These are phyloP conservation scores for Sinocyclocheilus maitianheensis DNA, from an alignment of 2,113 vertebrate species.

Conservation along the genomic window DNA sequence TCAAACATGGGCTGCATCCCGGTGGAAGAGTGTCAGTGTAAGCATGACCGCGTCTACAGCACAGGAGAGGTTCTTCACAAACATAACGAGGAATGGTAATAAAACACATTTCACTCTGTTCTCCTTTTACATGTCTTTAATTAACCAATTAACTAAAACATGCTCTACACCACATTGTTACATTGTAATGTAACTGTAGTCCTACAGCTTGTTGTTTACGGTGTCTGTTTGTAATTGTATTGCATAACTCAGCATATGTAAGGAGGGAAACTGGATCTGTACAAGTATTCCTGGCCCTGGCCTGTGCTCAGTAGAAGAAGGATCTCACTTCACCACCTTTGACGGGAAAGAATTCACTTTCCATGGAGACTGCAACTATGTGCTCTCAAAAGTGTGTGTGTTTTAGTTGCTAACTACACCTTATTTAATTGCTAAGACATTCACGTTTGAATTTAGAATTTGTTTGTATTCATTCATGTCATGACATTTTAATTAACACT, in stretches of 20 bases:
- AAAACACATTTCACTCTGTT: background rate
- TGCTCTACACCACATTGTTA: background rate
- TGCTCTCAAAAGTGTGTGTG: slow-evolving; percentile 76
- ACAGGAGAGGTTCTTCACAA: slow-evolving; percentile 74
- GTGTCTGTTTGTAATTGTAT: background rate
- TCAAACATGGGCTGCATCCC: slow-evolving; percentile 79
- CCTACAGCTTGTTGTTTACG: background rate
- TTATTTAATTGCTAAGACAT: background rate
- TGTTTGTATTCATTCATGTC: background rate
- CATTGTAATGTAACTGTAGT: background rate
- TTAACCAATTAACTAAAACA: background rate
- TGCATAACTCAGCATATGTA: slow-evolving; percentile 77
- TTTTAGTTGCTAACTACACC: background rate
- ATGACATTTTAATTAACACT: background rate
- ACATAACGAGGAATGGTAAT: slow-evolving; percentile 84
- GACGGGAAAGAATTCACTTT: slow-evolving; percentile 90
- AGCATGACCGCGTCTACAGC: slow-evolving; percentile 70
- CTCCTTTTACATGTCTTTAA: background rate
- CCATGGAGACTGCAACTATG: slow-evolving; percentile 91
- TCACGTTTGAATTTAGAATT: background rate
- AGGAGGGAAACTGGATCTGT: slow-evolving; percentile 85
- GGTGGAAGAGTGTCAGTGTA: slow-evolving; percentile 82
- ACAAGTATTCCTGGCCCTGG: slow-evolving; percentile 75
- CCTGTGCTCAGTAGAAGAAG: slow-evolving; percentile 85
- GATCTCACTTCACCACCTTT: slow-evolving; percentile 88